phyloP scores from a whole-genome alignment of 2,113 vertebrate species.

The Dryoscopus gambensis region DNA sequence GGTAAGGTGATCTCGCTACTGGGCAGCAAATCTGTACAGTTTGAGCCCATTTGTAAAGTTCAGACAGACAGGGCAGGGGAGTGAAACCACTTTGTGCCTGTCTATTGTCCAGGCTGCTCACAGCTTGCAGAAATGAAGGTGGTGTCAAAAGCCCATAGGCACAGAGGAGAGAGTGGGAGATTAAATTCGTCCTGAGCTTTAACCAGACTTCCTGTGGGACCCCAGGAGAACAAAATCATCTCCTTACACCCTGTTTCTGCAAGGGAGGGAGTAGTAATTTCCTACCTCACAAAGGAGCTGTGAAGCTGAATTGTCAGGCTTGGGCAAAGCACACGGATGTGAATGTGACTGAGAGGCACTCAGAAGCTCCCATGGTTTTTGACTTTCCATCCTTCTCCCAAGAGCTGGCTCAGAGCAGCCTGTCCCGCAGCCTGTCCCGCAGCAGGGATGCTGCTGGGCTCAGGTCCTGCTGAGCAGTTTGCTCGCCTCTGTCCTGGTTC shows the following conservation, averaged over 20 bases:
- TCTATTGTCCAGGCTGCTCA: not conserved
- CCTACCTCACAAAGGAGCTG: not conserved
- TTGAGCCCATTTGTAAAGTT: not conserved
- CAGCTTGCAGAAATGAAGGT: not conserved
- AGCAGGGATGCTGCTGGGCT: not conserved
- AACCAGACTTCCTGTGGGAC: not conserved
- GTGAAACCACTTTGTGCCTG: not conserved
- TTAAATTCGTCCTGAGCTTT: not conserved
- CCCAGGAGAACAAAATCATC: not conserved
- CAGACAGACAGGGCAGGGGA: not conserved
- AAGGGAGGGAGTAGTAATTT: not conserved
- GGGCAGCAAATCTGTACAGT: not conserved
- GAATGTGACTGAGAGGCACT: not conserved
- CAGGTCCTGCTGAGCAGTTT: not conserved
- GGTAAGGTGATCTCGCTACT: not conserved
- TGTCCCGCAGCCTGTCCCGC: not conserved
- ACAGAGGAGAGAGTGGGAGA: not conserved
- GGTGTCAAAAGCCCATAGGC: not conserved
- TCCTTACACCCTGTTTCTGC: not conserved
- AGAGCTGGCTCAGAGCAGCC: not conserved
- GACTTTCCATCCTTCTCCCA: not conserved
- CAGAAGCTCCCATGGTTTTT: not conserved
- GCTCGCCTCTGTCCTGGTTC: not conserved
- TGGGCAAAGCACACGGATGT: not conserved
- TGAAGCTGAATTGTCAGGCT: not conserved